Percentiles rank a stretch among this genome's conserved stretches.
phyloP scores from a whole-genome alignment of 1,140 invertebrate genomes.

The Batillaria attramentaria region DNA sequence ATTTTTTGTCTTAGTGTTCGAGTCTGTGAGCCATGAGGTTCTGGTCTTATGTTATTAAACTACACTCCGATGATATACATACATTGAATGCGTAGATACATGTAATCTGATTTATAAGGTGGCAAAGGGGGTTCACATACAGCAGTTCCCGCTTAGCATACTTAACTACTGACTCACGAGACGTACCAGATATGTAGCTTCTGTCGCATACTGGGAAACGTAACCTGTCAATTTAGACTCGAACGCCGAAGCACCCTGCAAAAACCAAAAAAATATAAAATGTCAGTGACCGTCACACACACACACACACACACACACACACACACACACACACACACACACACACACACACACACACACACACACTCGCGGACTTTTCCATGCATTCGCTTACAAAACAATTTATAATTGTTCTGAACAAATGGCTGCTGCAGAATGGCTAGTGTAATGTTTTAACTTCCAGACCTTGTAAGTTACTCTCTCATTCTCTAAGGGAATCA shows the following conservation, averaged over 20 bases:
- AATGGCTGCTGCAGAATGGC: too few species aligned
- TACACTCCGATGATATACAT: not conserved
- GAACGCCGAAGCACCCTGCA: not conserved
- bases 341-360: not conserved
- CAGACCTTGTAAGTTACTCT: too few species aligned
- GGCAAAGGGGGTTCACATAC: not conserved
- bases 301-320: conserved; percentile 1
- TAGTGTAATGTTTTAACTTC: too few species aligned
- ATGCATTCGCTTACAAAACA: not conserved
- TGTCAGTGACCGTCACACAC: not conserved
- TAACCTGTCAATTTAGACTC: not conserved
- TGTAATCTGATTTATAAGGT: too few species aligned
- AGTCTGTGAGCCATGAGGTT: too few species aligned
- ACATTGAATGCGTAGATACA: not conserved
- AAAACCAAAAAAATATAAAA: not conserved
- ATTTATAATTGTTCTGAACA: too few species aligned
- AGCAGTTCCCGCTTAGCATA: not conserved
- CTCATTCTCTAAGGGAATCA: too few species aligned
- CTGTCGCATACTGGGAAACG: conserved; percentile 27
- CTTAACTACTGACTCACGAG: not conserved
- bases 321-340: conserved; percentile 4
- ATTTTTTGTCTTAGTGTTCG: too few species aligned
- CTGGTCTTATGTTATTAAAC: too few species aligned
- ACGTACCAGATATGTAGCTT: conserved; percentile 27
- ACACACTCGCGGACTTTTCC: not conserved